Evolutionary conservation across 92 coral and sea anemone species (phyloP), one percentile per base, ranked within the genome.

Genomic region (Heteractis magnifica): DNA sequence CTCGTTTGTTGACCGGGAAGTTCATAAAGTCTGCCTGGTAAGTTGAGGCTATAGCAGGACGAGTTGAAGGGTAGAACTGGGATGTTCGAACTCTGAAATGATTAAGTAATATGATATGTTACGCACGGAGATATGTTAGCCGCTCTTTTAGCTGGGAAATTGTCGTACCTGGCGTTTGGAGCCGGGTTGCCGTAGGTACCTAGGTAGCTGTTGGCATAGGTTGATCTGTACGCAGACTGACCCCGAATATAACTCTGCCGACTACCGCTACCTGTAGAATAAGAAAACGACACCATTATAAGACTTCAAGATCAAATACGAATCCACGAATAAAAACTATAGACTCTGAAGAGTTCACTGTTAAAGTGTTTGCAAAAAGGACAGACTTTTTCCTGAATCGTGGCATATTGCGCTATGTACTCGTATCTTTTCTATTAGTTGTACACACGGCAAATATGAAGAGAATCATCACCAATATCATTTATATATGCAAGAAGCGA

Each of bases 71-170:
- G 77, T 90, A 93, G 82, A 93, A 90, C 19, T 90, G 94, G 8
- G 97, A 87, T 15, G 97, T 93, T 44, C 91, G 79, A 10, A 89
- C 97, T 89, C 97, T 93, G 73, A 16, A 53, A 53, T 8, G 58
- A 53, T 8, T 53, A 53, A 53, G 10, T 8, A 53, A 53, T 53
- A 12, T 53, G 1, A 26, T 26, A 26, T 26, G 26, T 26, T 26
- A 34, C 44, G 44, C 44, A 34, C 44, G 44, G 44, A 34, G 65
- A 11, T 11, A 59, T 59, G 65, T 12, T 59, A 11, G n/a, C n/a
- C n/a, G 14, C n/a, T 18, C 2, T 18, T 59, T 11, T 18, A 59
- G n/a, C 65, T 18, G n/a, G 4, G 14, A 59, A 59, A n/a, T 21
- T 21, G 12, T 21, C 72, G 15, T 82, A 92, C 95, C 95, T 89